These are phyloP conservation scores for Manis pentadactyla DNA, from an alignment of 2,797 vertebrate genomes.

Conservation along the genomic window DNA sequence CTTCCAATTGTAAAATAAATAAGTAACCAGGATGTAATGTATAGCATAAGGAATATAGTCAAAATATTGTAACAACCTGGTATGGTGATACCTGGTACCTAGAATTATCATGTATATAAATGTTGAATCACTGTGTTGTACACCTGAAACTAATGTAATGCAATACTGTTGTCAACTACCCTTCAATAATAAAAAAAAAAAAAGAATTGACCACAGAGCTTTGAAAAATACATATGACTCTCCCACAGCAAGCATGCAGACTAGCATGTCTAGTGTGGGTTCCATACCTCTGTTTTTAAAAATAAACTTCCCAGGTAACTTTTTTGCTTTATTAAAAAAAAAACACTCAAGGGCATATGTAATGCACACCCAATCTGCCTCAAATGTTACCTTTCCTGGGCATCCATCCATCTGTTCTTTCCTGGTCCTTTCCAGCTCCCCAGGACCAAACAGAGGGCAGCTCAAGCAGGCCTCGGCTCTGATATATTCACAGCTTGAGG, in stretches of 20 bases:
- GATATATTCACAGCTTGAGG: neutral
- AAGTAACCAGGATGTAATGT: too few relatives aligned
- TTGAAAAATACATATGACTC: constrained; percentile 38
- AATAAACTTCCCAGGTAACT: neutral
- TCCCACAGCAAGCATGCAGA: neutral
- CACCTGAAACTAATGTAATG: too few relatives aligned
- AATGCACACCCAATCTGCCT: neutral
- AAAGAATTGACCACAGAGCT: constrained; percentile 26
- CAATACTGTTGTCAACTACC: too few relatives aligned
- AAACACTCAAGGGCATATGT: neutral
- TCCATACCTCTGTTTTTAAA: constrained; percentile 26
- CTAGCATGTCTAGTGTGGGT: neutral
- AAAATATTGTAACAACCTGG: too few relatives aligned
- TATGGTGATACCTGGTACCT: too few relatives aligned
- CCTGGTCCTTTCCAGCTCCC: neutral
- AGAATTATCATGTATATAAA: too few relatives aligned
- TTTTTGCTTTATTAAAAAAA: constrained; percentile 35
- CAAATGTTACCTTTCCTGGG: neutral
- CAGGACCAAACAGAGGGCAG: neutral
- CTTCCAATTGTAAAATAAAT: too few relatives aligned
- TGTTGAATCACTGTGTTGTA: too few relatives aligned
- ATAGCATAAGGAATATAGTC: too few relatives aligned
- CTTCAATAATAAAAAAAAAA: too few relatives aligned
- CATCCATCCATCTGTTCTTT: neutral
- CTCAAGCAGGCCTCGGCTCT: neutral